A percentile compares a stretch with the other conserved stretches of the same genome.
These are phyloP conservation scores for Metalampra italica DNA, from an alignment of 2,888 invertebrate genomes.

Conservation along the genomic window DNA sequence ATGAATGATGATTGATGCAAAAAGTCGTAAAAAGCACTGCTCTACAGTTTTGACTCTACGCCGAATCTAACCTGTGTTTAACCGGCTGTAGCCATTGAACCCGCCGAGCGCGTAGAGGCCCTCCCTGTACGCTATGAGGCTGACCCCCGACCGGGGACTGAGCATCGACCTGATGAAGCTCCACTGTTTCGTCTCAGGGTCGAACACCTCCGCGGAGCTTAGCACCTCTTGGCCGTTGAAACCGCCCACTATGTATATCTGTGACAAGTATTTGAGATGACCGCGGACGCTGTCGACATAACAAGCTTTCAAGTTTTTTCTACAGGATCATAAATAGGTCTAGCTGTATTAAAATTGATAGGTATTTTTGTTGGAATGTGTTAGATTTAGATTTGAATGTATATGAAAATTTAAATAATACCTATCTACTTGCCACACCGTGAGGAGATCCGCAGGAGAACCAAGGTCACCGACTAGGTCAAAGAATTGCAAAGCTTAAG, in stretches of 20 bases:
- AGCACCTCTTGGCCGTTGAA: conserved; percentile 89
- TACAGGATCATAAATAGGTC: no score
- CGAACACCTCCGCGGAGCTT: conserved; percentile 86
- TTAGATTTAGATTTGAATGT: no score
- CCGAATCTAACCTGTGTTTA: conserved; percentile 78
- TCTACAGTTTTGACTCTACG: no score
- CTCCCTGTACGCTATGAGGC: conserved; percentile 82
- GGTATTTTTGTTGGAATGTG: no score
- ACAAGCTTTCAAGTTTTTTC: no score
- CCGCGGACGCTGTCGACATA: neutral
- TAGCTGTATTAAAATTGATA: no score
- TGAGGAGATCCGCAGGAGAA: no score
- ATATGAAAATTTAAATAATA: no score
- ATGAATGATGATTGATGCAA: no score
- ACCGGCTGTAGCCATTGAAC: conserved; percentile 85
- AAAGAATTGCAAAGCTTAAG: no score
- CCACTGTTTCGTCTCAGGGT: conserved; percentile 85
- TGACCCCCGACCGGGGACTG: conserved; percentile 86
- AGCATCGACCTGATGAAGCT: conserved; percentile 83
- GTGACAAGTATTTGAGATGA: neutral
- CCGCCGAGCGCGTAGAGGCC: conserved; percentile 89
- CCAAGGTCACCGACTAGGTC: no score
- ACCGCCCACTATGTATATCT: conserved; percentile 88
- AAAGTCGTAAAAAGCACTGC: neutral
- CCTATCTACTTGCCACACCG: no score